Evolutionary conservation across 2,888 invertebrate species (phyloP), one percentile per base, ranked within the genome.

Genomic region (Caenorhabditis wallacei): DNA sequence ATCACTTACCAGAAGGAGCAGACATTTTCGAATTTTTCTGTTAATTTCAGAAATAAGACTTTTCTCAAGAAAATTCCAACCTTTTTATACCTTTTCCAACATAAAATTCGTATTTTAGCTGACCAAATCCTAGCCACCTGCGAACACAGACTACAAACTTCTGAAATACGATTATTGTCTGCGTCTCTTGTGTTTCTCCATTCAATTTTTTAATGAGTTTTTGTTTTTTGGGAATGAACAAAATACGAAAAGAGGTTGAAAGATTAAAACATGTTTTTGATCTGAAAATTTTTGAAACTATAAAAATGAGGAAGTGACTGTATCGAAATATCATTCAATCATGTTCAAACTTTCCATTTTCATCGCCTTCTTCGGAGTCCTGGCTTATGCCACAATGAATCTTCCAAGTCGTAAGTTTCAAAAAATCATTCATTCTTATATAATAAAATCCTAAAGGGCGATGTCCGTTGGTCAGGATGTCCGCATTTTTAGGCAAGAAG

Each of bases 261-360:
- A 35, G 64, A 64, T 64, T 64, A 64, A 30, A 51, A 30, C n/a
- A n/a, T 8, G 4, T 13, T 43, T 61, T 43, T 11, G 24, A 43
- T 4, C 16, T 5, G 43, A 43, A 64, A 5, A 8, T 48, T n/a
- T n/a, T n/a, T 30, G 18, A 13, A 64, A 20, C 64, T 64, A 64
- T 64, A 64, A 64, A 63, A 64, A 64, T 51, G 64, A 20, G 35
- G 1, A 8, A 18, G 18, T n/a, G 3, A 1, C 0, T 18, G 2
- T 1, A 18, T 24, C 10, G 48, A 51, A 26, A 35, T 8, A 64
- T 54, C 66, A 54, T 7, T 35, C 20, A 51, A 69, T 26, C 8
- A 69, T 69, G 69, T 54, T 69, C 69, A 69, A 54, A 35, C 30
- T 69, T 10, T 53, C 54, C 26, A 0, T 56, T 56, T 18, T 69